Evolutionary conservation across 1,140 invertebrate genomes (phyloP).

Genomic region (Psix sp.): DNA sequence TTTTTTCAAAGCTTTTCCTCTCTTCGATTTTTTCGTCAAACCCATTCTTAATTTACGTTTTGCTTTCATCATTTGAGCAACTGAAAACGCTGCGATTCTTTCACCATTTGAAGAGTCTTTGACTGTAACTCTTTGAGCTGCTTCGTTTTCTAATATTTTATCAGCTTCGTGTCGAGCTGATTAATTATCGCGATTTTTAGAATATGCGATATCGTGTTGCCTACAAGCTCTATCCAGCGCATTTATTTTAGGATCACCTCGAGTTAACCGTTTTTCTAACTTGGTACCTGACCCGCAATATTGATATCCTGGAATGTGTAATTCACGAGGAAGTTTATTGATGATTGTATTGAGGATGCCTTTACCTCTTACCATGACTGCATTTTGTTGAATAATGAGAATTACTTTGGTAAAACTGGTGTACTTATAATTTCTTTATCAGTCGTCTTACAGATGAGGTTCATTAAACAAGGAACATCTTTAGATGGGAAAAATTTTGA

Average conservation of each 20-base stretch:
- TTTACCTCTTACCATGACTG: conserved; percentile 8
- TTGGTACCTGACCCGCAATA: conserved; percentile 76
- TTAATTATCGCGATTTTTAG: conserved; percentile 64
- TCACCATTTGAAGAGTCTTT: conserved; percentile 66
- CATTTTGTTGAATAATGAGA: conserved; percentile 5
- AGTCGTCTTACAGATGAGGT: neutral
- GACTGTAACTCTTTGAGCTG: conserved; percentile 67
- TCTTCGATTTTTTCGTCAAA: conserved; percentile 48
- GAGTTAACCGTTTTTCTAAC: conserved; percentile 68
- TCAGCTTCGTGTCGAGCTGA: conserved; percentile 69
- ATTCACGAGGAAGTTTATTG: conserved; percentile 72
- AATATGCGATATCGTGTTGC: conserved; percentile 61
- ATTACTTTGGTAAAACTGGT: neutral
- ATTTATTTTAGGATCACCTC: conserved; percentile 73
- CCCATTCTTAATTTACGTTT: conserved; percentile 66
- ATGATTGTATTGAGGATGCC: conserved; percentile 67
- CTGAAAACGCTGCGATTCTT: conserved; percentile 62
- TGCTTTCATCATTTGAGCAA: conserved; percentile 64
- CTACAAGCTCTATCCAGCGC: conserved; percentile 72
- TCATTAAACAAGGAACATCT: neutral
- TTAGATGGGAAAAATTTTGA: conserved; percentile 5
- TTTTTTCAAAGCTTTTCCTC: conserved; percentile 13
- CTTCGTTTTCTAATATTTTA: conserved; percentile 66
- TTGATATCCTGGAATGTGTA: conserved; percentile 74
- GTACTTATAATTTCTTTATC: neutral